Base-by-base conservation (phyloP, 1,140 invertebrate genomes). In the Ostrea edulis region DNA sequence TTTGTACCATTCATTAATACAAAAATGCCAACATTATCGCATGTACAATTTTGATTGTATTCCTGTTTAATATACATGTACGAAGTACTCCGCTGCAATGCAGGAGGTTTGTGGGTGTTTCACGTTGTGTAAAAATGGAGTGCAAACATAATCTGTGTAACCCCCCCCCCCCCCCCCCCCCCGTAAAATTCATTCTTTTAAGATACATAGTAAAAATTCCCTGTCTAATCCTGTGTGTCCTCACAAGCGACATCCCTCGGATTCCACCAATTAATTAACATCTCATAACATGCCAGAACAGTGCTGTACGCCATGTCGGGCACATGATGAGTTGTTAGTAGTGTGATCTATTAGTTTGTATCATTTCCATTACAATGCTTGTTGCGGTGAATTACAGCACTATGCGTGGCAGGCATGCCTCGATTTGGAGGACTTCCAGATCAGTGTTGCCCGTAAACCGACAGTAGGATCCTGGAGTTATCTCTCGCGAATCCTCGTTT, bases 401-500 rank as follows among this genome's bases (percentile, higher is more conserved):
- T 62, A 17, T 62, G 55, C 55, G 55, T 62, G 55, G 55, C 55
- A n/a, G n/a, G 55, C 55, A 12, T 7, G 22, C 68, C 29, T 25
- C 8, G 8, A 12, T 25, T 77, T 77, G 68, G 68, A 77, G 68
- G 8, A 12, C 22, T 7, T 77, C 68, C 68, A 77, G 58, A 17
- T 62, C 58, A 1, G 55, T n/a, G n/a, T 62, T 62, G 55, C 55
- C 11, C 25, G 22, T 25, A 25, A 25, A 77, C 29, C 29, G 22
- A 77, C 68, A 29, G 25, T 29, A 29, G 25, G 68, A 77, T 77
- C 11, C 68, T 14, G 9, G 22, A 77, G 68, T 77, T 77, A 77
- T 77, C 68, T 77, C 68, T 44, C 29, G 68, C 68, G 25, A 77
- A 35, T 77, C 29, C 68, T 9, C 68, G 68, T 77, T 77, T 25